phyloP scores from a whole-genome alignment of 2,797 vertebrate genomes.

The Helicolenus hilgendorfi region DNA sequence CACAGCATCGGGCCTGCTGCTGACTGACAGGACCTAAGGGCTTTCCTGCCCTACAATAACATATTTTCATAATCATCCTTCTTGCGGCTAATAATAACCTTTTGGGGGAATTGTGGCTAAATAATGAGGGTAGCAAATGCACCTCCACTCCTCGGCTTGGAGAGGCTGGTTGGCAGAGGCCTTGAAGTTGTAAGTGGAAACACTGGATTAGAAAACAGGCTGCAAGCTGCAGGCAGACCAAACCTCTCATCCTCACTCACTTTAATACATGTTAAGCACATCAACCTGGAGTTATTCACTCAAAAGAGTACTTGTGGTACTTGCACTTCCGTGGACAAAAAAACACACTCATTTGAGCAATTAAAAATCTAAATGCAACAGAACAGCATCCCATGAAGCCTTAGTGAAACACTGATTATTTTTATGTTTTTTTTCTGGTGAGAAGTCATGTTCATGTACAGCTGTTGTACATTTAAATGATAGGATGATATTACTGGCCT shows the following conservation, averaged over 20 bases:
- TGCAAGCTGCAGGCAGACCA: constrained; percentile 14
- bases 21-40: constrained; percentile 78
- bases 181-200: constrained; percentile 51
- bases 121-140: constrained; percentile 85
- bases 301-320: neutral
- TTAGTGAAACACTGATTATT: neutral
- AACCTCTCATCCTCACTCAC: neutral
- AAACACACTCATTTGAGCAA: neutral
- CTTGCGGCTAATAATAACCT: constrained; percentile 91
- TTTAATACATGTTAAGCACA: constrained; percentile 1
- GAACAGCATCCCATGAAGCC: neutral
- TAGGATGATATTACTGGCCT: neutral
- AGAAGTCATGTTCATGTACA: neutral
- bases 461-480: neutral
- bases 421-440: neutral
- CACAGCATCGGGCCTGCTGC: constrained; percentile 57
- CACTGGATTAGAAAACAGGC: constrained; percentile 29
- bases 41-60: constrained; percentile 74
- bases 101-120: constrained; percentile 84
- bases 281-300: neutral
- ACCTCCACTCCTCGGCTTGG: constrained; percentile 86
- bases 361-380: neutral
- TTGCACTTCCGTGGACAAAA: neutral
- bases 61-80: constrained; percentile 89
- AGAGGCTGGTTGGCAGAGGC: constrained; percentile 30